Evolutionary conservation across 1,140 invertebrate species (phyloP), one percentile per base, ranked within the genome.

Genomic region (Zaprionus capensis): DNA sequence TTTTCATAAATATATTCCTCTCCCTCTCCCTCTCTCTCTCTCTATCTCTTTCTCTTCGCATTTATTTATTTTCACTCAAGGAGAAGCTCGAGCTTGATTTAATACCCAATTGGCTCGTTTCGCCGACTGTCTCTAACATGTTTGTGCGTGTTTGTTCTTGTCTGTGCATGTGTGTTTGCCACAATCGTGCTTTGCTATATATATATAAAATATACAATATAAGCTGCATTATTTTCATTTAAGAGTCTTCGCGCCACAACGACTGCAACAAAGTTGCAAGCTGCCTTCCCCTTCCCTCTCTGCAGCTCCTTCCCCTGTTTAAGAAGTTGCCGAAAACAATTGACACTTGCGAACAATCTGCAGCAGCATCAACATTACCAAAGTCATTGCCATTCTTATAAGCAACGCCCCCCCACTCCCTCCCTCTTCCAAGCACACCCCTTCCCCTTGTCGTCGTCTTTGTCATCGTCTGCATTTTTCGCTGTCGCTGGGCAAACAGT

Each of bases 281-380:
- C 55, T n/a, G 26, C 65, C 15, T 20, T 0, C 22, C 3, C 20
- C 2, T 14, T 22, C 51, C 14, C 26, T 2, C 20, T 14, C 49
- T 53, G 6, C 22, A 22, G 4, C 22, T 11, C 3, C 24, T 15
- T 14, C 22, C 24, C 14, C 14, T 14, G 7, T 5, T 24, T 38
- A 51, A 15, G 64, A 65, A 79, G 68, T 61, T 67, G 44, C 64
- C 85, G 44, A 88, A 88, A 88, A 88, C 84, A 90, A 88, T 88
- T 88, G 84, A 88, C 85, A 84, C 84, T 88, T 76, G 85, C 75
- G 75, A 82, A 82, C 78, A 87, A 83, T 78, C 78, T 88, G 78
- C 81, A 77, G 69, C 76, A 77, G 64, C 81, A 71, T 88, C 74
- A 67, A 78, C 69, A 56, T 72, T 72, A 73, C 62, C 74, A 76